Percentiles rank a stretch among this genome's conserved stretches.
Conservation (phyloP, 2,888 invertebrate species). For the Eustalomyia histrio region DNA sequence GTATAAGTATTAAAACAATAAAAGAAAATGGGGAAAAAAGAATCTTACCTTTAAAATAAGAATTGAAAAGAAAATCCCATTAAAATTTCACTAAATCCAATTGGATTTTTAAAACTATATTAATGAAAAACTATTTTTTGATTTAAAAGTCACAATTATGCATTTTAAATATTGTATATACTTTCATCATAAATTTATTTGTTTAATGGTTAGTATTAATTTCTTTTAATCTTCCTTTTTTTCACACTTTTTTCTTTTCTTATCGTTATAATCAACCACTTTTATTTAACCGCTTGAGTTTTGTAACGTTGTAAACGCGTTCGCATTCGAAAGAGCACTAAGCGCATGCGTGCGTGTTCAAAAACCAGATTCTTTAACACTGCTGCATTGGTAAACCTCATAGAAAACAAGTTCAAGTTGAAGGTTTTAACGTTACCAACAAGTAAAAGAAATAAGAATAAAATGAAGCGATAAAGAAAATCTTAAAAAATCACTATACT, state of each 20-base stretch:
- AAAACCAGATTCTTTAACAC: constrained; percentile 56
- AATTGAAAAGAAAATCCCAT: not conserved
- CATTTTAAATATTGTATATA: not conserved
- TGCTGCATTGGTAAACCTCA: constrained; percentile 13
- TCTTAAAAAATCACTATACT: not conserved
- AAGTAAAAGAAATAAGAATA: constrained; percentile 7
- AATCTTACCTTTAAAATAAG: constrained; percentile 21
- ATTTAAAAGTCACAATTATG: not conserved
- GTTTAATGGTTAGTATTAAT: not conserved
- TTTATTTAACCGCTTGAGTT: constrained; percentile 27
- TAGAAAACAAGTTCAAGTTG: constrained; percentile 65
- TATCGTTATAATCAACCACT: constrained; percentile 10
- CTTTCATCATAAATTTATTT: not conserved
- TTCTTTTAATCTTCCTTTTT: constrained; percentile 3
- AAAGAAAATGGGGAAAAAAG: not conserved
- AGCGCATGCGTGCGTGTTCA: constrained; percentile 54
- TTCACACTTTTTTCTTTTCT: constrained; percentile 6
- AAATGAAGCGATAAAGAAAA: not conserved
- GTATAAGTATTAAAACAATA: not conserved
- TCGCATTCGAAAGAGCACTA: constrained; percentile 62
- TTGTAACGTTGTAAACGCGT: constrained; percentile 57
- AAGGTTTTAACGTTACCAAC: constrained; percentile 54
- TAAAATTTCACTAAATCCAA: not conserved
- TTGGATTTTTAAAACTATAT: not conserved
- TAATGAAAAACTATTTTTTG: not conserved